A percentile compares a stretch with the other conserved stretches of the same genome.
Conservation (phyloP, 64 coral and sea anemone genomes). For the Orbicella faveolata region DNA sequence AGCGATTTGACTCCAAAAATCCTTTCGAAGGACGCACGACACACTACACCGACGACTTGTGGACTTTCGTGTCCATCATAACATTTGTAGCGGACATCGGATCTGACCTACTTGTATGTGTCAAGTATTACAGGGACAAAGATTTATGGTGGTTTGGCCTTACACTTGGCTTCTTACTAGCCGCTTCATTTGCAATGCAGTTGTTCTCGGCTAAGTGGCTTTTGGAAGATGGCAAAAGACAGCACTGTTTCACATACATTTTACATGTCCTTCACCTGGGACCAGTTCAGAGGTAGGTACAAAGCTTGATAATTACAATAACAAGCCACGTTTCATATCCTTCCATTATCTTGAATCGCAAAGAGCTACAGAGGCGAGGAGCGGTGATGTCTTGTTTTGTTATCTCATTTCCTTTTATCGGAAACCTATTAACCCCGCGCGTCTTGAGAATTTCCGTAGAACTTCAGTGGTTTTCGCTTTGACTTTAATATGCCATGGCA, state of each 20-base stretch:
- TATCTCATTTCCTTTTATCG: not conserved
- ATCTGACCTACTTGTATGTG: slow-evolving; percentile 45
- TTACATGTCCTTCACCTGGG: slow-evolving; percentile 21
- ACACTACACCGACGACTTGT: slow-evolving; percentile 23
- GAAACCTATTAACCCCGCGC: not conserved
- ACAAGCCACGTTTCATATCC: not conserved
- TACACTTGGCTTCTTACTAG: slow-evolving; percentile 1
- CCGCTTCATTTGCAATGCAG: slow-evolving; percentile 42
- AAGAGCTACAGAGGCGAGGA: not conserved
- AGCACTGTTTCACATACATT: slow-evolving; percentile 10
- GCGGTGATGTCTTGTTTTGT: not conserved
- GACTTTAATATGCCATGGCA: not conserved
- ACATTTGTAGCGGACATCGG: slow-evolving; percentile 42
- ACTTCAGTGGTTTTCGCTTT: not conserved
- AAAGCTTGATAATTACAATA: not conserved
- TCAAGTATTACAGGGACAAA: slow-evolving; percentile 32
- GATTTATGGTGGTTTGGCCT: slow-evolving; percentile 51
- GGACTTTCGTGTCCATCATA: slow-evolving; percentile 3
- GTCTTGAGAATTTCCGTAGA: slow-evolving; percentile 10
- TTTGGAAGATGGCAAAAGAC: slow-evolving; percentile 33
- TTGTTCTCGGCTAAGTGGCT: slow-evolving; percentile 57
- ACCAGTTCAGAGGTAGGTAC: slow-evolving; percentile 22
- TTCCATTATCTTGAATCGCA: not conserved
- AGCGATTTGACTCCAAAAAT: not conserved
- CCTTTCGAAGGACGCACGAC: slow-evolving; percentile 38